phyloP scores from a whole-genome alignment of 2,113 vertebrate species.

The Jaculus jaculus region DNA sequence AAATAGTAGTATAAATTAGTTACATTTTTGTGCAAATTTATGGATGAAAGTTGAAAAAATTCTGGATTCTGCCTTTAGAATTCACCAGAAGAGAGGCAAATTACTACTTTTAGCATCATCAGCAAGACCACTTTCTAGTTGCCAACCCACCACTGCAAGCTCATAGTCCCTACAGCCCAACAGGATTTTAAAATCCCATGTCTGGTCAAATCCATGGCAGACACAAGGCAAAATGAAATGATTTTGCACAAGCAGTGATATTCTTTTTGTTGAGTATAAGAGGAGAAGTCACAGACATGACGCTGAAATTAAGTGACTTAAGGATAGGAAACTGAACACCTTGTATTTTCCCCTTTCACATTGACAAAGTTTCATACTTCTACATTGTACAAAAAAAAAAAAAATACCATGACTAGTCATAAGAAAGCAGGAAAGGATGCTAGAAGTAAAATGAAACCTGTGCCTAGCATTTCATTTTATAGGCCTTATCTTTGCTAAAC shows the following conservation, averaged over 20 bases:
- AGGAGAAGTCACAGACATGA: background rate
- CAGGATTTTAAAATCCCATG: background rate
- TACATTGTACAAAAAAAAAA: background rate
- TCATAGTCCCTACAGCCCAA: constrained; percentile 1
- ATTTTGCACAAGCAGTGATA: background rate
- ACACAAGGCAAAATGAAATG: background rate
- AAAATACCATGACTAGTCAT: background rate
- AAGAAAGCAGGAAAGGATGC: background rate
- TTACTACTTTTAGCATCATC: constrained; percentile 16
- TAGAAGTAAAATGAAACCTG: background rate
- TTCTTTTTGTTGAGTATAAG: background rate
- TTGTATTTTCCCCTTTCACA: background rate
- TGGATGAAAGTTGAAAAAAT: background rate
- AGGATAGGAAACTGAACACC: background rate
- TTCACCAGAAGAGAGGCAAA: background rate
- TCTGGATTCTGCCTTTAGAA: background rate
- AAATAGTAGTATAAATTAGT: background rate
- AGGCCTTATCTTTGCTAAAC: background rate
- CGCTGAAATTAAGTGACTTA: background rate
- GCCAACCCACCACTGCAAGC: background rate
- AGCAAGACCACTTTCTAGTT: constrained; percentile 52
- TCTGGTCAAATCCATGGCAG: background rate
- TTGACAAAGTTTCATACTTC: background rate
- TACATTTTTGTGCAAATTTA: background rate
- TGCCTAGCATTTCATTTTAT: background rate